phyloP scores from a whole-genome alignment of 1,140 invertebrate species.

The Cardiocondyla obscurior region DNA sequence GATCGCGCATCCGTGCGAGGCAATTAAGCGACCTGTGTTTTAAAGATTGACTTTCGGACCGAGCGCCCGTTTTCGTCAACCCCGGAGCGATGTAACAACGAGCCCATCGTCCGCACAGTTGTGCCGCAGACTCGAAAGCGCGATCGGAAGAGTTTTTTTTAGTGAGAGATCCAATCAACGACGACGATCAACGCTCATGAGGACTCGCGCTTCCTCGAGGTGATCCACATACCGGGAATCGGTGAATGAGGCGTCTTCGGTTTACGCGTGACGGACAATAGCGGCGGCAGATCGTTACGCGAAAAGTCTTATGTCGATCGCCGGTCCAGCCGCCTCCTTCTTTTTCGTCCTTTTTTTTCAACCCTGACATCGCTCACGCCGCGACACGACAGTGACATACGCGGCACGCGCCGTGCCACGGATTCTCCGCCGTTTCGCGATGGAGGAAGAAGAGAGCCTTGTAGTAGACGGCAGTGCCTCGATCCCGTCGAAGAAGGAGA shows the following conservation, averaged over 20 bases:
- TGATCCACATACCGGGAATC: no score
- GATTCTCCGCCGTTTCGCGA: not conserved
- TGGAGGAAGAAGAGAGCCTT: not conserved
- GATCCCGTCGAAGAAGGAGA: slow-evolving; percentile 68
- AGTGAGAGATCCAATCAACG: no score
- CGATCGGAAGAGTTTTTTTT: no score
- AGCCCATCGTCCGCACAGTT: no score
- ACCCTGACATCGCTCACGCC: not conserved
- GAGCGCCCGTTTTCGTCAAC: no score
- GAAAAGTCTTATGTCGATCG: slow-evolving; percentile 21
- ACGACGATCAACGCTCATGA: no score
- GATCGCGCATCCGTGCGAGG: not conserved
- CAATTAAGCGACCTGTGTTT: not conserved
- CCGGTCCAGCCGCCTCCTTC: not conserved
- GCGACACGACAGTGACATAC: slow-evolving; percentile 21
- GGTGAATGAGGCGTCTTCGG: no score
- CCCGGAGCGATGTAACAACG: no score
- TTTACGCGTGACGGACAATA: no score
- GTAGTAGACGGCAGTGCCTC: not conserved
- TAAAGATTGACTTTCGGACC: no score
- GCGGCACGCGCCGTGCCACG: not conserved
- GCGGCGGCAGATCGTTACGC: not conserved
- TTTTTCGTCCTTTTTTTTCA: not conserved
- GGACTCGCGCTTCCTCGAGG: no score
- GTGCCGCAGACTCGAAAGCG: no score